Evolutionary conservation across 2,113 vertebrate species (phyloP), one percentile per base, ranked within the genome.

Genomic region (Tricholaema leucomelas): DNA sequence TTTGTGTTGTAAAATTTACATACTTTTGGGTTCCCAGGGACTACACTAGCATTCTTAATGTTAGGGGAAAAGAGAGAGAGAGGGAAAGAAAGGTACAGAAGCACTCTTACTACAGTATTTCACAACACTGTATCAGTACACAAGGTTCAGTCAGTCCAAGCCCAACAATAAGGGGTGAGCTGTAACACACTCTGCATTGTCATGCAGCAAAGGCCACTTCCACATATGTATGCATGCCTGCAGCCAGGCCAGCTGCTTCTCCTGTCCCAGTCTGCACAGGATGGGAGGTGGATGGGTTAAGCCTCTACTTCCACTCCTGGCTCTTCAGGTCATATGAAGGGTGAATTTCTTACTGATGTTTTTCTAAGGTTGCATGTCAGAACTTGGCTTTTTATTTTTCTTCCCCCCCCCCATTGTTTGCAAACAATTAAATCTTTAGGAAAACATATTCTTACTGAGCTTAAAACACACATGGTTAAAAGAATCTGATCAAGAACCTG

Each of bases 161-260:
- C 4, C 44, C 36, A 25, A 1, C 5, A 40, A 4, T 28, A 66
- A 50, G 33, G 17, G 24, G 8, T 61, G 46, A 64, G 17, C 7
- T 33, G 17, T 18, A 23, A 66, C 17, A 3, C 1, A 0, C 30
- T 46, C 23, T 35, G 20, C 65, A 44, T 7, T 4, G 0, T 52
- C 31, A 23, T 1, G 11, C 28, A 52, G 25, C 5, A 2, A 85
- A 82, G 46, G 55, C 35, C 55, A 35, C 74, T 65, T 86, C 38
- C 40, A 42, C 1, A 0, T 36, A 33, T 31, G 8, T 33, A 33
- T 31, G 8, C 2, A 0, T 56, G 50, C 21, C 56, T 5, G 1
- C 23, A 56, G 56, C 72, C 3, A 3, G 40, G 35, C 36, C 52
- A 40, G 75, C 46, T 50, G 33, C 63, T 75, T 36, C 44, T 67